Evolutionary conservation across 2,888 invertebrate genomes (phyloP), one percentile per base, ranked within the genome.

Genomic region (Anthrax anthrax): DNA sequence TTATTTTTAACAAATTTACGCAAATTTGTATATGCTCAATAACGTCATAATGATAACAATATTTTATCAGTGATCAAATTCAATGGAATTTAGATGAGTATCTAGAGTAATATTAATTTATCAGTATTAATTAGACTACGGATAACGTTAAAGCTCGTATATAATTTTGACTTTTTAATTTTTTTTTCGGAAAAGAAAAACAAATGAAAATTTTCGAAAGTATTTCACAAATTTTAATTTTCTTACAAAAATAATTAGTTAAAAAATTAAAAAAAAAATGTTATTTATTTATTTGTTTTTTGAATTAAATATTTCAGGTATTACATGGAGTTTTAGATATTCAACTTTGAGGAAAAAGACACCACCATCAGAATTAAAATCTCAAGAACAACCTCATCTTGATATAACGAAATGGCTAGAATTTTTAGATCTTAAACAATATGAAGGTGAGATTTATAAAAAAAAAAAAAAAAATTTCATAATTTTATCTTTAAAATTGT

Each of bases 391-490:
- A 47, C 72, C 73, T 12, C 73, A 76, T 56, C 62, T 77, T 53
- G 74, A 74, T 50, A 70, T 77, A 43, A 52, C 56, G 9, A 70
- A 72, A 44, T 81, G 81, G 81, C 65, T 81, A 42, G 70, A 72
- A 50, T 69, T 74, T 29, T 64, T 81, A 42, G 77, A 78, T 32
- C 62, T 81, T 54, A 69, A 70, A 46, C 71, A 77, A 56, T 80
- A 81, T 60, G 64, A 65, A 48, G 57, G 64, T 62, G 50, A 44
- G 19, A 23, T 27, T 16, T n/a, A n/a, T n/a, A n/a, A n/a, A n/a
- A 5, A 23, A 8, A 34, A 4, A 29, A n/a, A n/a, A n/a, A n/a
- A 37, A 45, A 27, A 23, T 10, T 18, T 27, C n/a, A n/a, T 1
- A 18, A 34, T n/a, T 6, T 16, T 17, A n/a, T n/a, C n/a, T n/a